Percentiles rank a stretch among this genome's conserved stretches.
phyloP scores from a whole-genome alignment of 2,113 vertebrate species.

The Mionectes macconnelli region DNA sequence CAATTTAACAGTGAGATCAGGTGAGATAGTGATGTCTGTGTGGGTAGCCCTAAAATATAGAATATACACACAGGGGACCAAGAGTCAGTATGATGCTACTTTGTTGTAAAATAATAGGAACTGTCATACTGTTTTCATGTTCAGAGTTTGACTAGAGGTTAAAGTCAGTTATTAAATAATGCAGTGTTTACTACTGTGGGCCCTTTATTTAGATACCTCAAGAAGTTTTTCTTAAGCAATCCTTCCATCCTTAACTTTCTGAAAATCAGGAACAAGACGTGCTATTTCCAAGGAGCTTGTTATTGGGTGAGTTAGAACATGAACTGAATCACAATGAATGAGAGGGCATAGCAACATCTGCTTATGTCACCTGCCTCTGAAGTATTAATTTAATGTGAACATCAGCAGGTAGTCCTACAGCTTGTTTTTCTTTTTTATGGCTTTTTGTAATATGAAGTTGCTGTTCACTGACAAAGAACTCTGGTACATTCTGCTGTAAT shows the following conservation, averaged over 20 bases:
- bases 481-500: constrained; percentile 38
- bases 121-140: background rate
- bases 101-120: background rate
- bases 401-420: background rate
- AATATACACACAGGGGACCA: background rate
- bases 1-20: background rate
- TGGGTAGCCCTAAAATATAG: background rate
- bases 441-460: background rate
- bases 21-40: background rate
- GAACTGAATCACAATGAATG: background rate
- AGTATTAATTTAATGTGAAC: background rate
- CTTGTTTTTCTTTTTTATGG: background rate
- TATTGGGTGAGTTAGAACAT: background rate
- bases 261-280: background rate
- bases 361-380: background rate
- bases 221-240: background rate
- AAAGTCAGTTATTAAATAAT: background rate
- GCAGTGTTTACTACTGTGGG: background rate
- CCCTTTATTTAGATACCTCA: background rate
- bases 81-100: background rate
- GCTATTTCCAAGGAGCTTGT: background rate
- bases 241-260: background rate
- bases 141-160: background rate
- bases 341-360: background rate
- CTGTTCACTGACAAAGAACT: background rate